Evolutionary conservation across 2,888 invertebrate genomes (phyloP).

Genomic region (Altica lythri): DNA sequence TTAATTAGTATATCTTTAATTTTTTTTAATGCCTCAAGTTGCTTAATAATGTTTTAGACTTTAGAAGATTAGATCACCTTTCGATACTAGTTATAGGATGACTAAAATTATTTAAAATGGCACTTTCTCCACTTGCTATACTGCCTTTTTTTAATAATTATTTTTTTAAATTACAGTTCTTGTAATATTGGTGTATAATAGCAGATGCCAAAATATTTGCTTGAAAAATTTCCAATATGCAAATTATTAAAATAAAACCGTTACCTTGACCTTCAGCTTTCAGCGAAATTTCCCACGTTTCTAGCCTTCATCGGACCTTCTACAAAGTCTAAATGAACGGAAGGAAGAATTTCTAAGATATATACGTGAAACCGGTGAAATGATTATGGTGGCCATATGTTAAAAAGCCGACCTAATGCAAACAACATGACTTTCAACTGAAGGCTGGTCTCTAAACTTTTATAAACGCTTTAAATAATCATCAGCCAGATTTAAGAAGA

Average conservation of each 20-base stretch:
- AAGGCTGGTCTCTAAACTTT: slow-evolving; percentile 2
- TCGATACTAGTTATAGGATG: too few species aligned
- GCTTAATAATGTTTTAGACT: too few species aligned
- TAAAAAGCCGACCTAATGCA: slow-evolving; percentile 33
- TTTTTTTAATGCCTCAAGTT: too few species aligned
- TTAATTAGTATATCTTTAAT: too few species aligned
- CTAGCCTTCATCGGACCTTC: slow-evolving; percentile 4
- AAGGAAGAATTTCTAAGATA: slow-evolving; percentile 37
- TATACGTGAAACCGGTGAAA: slow-evolving; percentile 33
- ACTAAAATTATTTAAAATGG: too few species aligned
- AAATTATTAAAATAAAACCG: background rate
- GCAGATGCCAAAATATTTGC: too few species aligned
- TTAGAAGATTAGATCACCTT: too few species aligned
- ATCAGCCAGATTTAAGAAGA: slow-evolving; percentile 20
- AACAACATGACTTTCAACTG: slow-evolving; percentile 30
- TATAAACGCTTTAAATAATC: slow-evolving; percentile 26
- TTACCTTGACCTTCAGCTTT: slow-evolving; percentile 3
- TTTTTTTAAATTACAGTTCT: too few species aligned
- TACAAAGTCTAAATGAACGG: slow-evolving; percentile 26
- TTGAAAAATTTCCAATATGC: background rate
- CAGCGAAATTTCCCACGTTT: slow-evolving; percentile 16
- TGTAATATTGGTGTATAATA: too few species aligned
- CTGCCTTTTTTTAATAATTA: too few species aligned
- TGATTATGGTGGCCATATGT: slow-evolving; percentile 44
- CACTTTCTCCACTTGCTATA: too few species aligned